These are phyloP conservation scores for Podotricha telesiphe DNA, from an alignment of 2,888 invertebrate species.

Conservation along the genomic window DNA sequence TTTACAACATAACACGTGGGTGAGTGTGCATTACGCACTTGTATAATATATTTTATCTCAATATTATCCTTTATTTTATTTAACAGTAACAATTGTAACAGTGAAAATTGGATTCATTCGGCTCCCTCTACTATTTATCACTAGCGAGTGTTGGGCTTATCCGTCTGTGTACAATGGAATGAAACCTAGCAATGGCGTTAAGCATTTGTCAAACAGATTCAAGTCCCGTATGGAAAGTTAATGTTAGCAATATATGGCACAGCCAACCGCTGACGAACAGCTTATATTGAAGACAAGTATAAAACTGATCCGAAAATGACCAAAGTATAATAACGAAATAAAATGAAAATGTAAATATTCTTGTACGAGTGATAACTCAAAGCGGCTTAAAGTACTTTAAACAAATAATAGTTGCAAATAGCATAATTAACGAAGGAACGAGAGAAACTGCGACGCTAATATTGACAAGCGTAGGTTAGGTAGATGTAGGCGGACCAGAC, in stretches of 20 bases:
- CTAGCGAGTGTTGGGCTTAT: no score
- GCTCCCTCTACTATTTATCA: no score
- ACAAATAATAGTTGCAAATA: conserved; percentile 47
- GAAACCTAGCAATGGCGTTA: no score
- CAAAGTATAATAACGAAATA: no score
- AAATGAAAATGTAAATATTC: neutral
- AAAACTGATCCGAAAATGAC: no score
- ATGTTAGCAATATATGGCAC: no score
- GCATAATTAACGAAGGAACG: conserved; percentile 54
- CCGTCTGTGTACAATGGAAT: no score
- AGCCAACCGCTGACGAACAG: no score
- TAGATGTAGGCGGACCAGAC: conserved; percentile 52
- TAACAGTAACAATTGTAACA: neutral
- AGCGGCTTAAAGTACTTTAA: neutral
- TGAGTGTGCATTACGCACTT: conserved; percentile 39
- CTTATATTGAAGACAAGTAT: no score
- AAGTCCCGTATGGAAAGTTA: no score
- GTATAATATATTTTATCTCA: conserved; percentile 37
- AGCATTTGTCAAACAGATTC: no score
- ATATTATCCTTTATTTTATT: conserved; percentile 30
- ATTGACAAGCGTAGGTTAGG: conserved; percentile 50
- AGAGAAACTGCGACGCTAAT: conserved; percentile 50
- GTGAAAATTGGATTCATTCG: neutral
- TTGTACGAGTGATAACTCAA: neutral
- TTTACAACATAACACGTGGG: conserved; percentile 40